Evolutionary conservation across 2,888 invertebrate species (phyloP), one percentile per base, ranked within the genome.

Genomic region (Eristalis arbustorum): DNA sequence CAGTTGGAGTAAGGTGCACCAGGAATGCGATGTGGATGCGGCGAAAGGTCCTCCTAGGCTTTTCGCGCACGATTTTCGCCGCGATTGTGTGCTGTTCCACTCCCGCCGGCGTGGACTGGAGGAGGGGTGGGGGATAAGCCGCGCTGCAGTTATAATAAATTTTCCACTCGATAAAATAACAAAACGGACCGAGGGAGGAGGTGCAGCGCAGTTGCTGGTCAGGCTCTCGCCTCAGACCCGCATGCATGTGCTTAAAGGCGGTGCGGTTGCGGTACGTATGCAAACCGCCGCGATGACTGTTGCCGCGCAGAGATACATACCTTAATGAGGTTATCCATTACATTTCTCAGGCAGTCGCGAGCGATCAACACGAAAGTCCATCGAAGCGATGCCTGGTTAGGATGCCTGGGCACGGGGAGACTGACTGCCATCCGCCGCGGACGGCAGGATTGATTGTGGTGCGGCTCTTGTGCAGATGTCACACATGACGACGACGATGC

Each of bases 81-180:
- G 42, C 40, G 5, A 31, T 49, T 34, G 62, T 34, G 62, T 18
- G 49, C 49, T 18, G 49, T 49, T 49, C 49, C 18, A 49, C 18
- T 49, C 49, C 37, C 67, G 10, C 31, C 56, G 42, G 1, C 4
- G 42, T 34, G 59, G 6, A 23, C 10, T 25, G 31, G 69, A 28
- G 59, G 3, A 31, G 23, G 28, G 57, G 18, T 62, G 40, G 64
- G 31, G 2, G 63, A 42, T 34, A 61, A 61, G 61, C 66, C 84
- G 73, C 56, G 40, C 49, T 81, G 85, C 85, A 81, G 85, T 77
- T 81, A 81, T 78, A 85, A 85, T 85, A 85, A 81, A 85, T 85
- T 85, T 81, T 85, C 77, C 81, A 63, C 61, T 56, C 85, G 85
- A 85, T 85, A 85, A 85, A 85, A 77, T 85, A 81, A 81, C 81